Base-by-base conservation (phyloP, 2,888 invertebrate species). In the Cancer borealis region DNA sequence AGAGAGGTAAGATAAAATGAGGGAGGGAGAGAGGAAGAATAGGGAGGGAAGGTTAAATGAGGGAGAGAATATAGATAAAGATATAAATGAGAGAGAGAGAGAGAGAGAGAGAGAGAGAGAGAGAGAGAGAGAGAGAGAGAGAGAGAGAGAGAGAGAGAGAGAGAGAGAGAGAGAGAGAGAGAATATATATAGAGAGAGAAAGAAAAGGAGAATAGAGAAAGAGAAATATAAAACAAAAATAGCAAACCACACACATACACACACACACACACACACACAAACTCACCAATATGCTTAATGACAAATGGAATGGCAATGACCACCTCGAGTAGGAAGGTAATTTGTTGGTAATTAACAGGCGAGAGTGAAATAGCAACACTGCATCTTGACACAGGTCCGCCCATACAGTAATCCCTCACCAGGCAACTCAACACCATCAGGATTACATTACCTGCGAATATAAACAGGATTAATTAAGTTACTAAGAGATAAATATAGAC, bases 241-340 rank as follows among this genome's bases (percentile, higher is more conserved):
- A 54, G 0, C 6, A 54, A 54, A 8, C 54, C 8, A 87, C 45
- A 87, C 46, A 88, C 30, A 88, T 10, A 39, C 88, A 30, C 88
- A 88, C 30, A 88, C 88, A 88, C 3, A 45, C 14, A 88, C 12
- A 8, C 14, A 88, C 45, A 21, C 10, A 46, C 8, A 46, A 8
- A 45, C 95, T 84, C 92, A 95, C 95, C 95, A 84, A 95, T 95
- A 60, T 95, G 95, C 26, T 95, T 95, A 79, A 94, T 94, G 12
- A 95, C 79, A 73, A 95, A 93, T 45, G 95, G 95, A 5, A 95
- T 79, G 14, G 94, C 94, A 30, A 91, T 45, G 12, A 92, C 73
- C 26, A 95, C 92, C 73, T 95, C 95, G 6, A 95, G 46, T 0
- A 93, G 79, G 54, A 95, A 92, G 79, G 93, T 84, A 46, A 95